Evolutionary conservation across 2,797 vertebrate species (phyloP), one percentile per base, ranked within the genome.

Genomic region (Ispidina picta): DNA sequence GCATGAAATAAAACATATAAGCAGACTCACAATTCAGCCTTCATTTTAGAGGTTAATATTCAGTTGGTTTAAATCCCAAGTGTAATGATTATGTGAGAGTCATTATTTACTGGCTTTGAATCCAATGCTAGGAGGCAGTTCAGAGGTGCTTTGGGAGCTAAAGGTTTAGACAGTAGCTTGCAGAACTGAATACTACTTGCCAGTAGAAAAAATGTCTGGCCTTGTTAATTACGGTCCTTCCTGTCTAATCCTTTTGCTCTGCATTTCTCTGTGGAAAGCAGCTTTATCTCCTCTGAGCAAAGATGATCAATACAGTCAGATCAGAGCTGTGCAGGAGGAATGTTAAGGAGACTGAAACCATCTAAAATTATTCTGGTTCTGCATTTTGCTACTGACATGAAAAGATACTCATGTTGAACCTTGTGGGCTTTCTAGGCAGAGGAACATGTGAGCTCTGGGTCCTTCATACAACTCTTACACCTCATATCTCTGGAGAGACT

Each of bases 241-340:
- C 52, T 86, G 49, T 73, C 58, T 69, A 59, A 72, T 51, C 59
- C 33, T 73, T 92, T 90, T 64, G 15, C 56, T 74, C 55, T 86
- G 44, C 25, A 5, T 82, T 90, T 91, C 68, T 91, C 33, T 76
- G 39, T 76, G 58, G 51, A 88, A 90, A 58, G 69, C 22, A 83
- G 52, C 31, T 86, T 88, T 80, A 68, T 74, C 31, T 88, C 37
- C 26, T 77, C 35, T 75, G 43, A 75, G 73, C 25, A 63, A 88
- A 75, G 52, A 55, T 12, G 17, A 85, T 92, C 79, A 69, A 75
- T 90, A 51, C 37, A 66, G 35, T 80, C 49, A 94, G 80, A 93
- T 89, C 62, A 86, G 59, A 93, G 48, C 52, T 63, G 63, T 59
- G 63, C 31, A 63, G 56, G 18, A 71, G 25, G 51, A 71, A 62